Evolutionary conservation across 2,113 vertebrate species (phyloP).

Genomic region (Nestor notabilis): DNA sequence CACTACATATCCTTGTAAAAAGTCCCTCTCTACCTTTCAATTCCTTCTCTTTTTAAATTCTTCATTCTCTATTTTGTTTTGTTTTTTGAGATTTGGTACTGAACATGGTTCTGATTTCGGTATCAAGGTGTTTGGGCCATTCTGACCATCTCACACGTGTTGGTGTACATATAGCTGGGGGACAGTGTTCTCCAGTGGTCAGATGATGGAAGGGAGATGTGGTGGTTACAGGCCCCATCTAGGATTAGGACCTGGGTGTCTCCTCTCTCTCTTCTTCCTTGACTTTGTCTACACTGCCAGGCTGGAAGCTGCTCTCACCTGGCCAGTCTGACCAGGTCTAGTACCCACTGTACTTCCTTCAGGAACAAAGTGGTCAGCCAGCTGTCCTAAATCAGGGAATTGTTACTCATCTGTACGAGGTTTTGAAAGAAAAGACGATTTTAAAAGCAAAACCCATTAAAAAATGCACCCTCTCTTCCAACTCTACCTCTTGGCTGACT

Average conservation of each 20-base stretch:
- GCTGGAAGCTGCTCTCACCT: neutral
- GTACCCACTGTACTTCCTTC: neutral
- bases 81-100: neutral
- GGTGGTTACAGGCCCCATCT: neutral
- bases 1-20: neutral
- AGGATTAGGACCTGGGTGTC: neutral
- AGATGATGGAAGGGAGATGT: neutral
- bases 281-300: neutral
- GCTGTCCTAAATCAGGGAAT: neutral
- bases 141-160: neutral
- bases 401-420: neutral
- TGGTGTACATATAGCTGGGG: neutral
- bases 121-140: neutral
- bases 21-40: neutral
- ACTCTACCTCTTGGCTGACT: neutral
- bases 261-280: neutral
- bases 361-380: neutral
- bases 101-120: neutral
- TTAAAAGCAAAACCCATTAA: neutral
- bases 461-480: neutral
- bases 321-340: neutral
- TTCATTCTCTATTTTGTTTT: neutral
- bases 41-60: neutral
- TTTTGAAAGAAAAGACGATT: neutral
- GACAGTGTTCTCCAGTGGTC: neutral